These are phyloP conservation scores for Saguinus oedipus DNA, from an alignment of 2,797 vertebrate species.

Conservation along the genomic window DNA sequence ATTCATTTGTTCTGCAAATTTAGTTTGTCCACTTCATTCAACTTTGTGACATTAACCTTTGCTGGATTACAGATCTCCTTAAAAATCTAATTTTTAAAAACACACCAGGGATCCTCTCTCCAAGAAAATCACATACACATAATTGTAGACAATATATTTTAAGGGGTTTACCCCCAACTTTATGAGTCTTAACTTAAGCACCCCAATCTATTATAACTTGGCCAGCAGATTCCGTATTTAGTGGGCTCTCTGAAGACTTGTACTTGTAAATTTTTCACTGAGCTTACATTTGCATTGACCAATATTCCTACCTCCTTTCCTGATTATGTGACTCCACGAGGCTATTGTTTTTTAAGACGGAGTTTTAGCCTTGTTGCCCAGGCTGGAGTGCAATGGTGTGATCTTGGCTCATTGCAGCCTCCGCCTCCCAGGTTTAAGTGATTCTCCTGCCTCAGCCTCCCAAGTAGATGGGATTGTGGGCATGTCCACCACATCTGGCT, in stretches of 20 bases:
- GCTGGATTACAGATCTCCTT: not conserved
- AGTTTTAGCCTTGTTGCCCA: too few species aligned
- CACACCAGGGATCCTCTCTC: not conserved
- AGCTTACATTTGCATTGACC: fast-evolving
- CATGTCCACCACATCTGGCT: too few species aligned
- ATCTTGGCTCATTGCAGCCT: too few species aligned
- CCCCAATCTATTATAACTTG: fast-evolving
- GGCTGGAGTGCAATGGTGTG: too few species aligned
- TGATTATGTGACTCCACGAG: not conserved
- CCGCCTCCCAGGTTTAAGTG: too few species aligned
- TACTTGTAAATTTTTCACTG: too few species aligned
- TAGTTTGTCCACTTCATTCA: not conserved
- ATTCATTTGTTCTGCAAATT: not conserved
- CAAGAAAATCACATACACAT: not conserved
- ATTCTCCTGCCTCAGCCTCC: too few species aligned
- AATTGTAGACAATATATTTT: not conserved
- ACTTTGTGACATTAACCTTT: not conserved
- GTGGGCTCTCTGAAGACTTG: not conserved
- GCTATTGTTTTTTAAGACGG: too few species aligned
- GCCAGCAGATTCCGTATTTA: not conserved
- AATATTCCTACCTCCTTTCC: not conserved
- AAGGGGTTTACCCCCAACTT: not conserved
- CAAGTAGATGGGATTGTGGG: too few species aligned
- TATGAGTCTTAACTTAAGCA: not conserved
- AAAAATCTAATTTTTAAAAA: not conserved